Evolutionary conservation across 1,140 invertebrate species (phyloP).

Genomic region (Caenorhabditis inopinata): DNA sequence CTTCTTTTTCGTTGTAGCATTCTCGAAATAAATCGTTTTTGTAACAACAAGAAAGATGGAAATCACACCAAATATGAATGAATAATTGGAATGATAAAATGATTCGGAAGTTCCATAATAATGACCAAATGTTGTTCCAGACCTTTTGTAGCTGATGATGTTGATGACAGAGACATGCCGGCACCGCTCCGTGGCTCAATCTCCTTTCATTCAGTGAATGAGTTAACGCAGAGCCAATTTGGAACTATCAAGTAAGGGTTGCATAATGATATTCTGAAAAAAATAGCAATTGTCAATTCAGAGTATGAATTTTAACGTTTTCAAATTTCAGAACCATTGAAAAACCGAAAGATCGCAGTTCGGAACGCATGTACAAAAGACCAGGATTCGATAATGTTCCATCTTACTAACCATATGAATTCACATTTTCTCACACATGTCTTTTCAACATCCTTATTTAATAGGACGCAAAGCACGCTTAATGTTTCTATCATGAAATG

Average conservation of each 20-base stretch:
- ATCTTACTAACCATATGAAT: constrained; percentile 51
- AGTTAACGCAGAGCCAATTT: constrained; percentile 44
- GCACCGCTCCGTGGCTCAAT: constrained; percentile 48
- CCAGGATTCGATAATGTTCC: constrained; percentile 66
- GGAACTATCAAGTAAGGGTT: constrained; percentile 26
- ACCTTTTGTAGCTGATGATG: constrained; percentile 58
- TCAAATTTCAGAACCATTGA: constrained; percentile 52
- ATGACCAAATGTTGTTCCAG: constrained; percentile 45
- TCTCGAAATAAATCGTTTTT: constrained; percentile 31
- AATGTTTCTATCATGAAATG: background rate
- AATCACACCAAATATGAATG: background rate
- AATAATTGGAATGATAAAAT: background rate
- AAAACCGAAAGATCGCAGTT: constrained; percentile 51
- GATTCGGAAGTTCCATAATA: too few relatives aligned
- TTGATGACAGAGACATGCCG: constrained; percentile 56
- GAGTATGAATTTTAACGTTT: too few relatives aligned
- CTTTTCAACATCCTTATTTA: background rate
- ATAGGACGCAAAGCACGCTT: background rate
- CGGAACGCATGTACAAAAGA: constrained; percentile 59
- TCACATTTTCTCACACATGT: background rate
- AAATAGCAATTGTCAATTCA: too few relatives aligned
- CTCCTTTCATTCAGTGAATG: constrained; percentile 55
- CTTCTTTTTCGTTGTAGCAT: constrained; percentile 12
- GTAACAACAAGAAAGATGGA: constrained; percentile 6
- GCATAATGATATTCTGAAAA: background rate